Base-by-base conservation (phyloP, 2,113 vertebrate genomes). In the Salvelinus fontinalis region DNA sequence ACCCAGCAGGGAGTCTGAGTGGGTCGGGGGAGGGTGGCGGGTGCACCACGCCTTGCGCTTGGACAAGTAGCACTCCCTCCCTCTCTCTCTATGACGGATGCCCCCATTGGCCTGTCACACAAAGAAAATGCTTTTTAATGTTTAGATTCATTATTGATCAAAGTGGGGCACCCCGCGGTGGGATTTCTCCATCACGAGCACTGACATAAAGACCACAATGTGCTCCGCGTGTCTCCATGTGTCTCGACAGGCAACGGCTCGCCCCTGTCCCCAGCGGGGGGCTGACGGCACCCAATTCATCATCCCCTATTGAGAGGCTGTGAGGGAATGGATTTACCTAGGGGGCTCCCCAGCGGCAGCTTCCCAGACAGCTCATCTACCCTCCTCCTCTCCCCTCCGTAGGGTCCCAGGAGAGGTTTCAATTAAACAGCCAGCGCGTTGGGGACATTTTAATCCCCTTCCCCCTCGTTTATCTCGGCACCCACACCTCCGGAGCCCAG, bases 81-180 rank as follows among this genome's bases (percentile, higher is more conserved):
- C 16, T 27, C 29, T 68, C 49, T 83, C 64, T 71, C 79, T 57
- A 31, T 0, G 0, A 88, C 75, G 24, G 71, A 84, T 80, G 83
- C 71, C 66, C 81, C 87, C 88, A 79, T 82, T 89, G 81, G 81
- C 81, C 83, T 81, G 79, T 89, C 89, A 83, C 79, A 67, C 73
- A 74, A 86, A 89, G 82, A 91, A 87, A 87, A 87, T 70, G 82
- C 78, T 90, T 90, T 91, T 86, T 88, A 87, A 90, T 82, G 84
- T 87, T 90, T 83, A 87, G 84, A 93, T 93, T 91, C 93, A 93
- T 92, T 91, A 92, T 84, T 89, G 89, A 94, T 94, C 88, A 90
- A 79, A 82, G 18, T 70, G 59, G 76, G 12, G 26, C 51, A 39
- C 67, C 78, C 13, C 3, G 62, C 67, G 0, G 6, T 67, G 49